Percentiles rank a stretch among this genome's conserved stretches.
Evolutionary conservation across 2,797 vertebrate species (phyloP).

Genomic region (Neoniphon sammara): DNA sequence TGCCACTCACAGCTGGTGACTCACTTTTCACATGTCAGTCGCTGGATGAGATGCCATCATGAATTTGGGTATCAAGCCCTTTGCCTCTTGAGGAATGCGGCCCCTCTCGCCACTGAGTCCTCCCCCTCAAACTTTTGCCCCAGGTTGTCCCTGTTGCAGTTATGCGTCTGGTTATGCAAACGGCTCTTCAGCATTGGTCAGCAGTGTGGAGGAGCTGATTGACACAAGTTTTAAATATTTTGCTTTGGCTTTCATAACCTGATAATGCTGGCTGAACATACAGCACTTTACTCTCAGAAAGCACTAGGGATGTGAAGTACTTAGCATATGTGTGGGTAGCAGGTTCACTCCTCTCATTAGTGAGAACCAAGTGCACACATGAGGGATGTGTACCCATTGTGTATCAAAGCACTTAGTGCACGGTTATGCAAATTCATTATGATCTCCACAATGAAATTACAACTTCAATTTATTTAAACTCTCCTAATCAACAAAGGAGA

Average conservation of each 20-base stretch:
- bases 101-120: slow-evolving; percentile 22
- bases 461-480: slow-evolving; percentile 52
- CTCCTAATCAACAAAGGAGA: slow-evolving; percentile 63
- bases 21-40: slow-evolving; percentile 63
- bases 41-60: slow-evolving; percentile 56
- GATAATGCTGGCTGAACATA: slow-evolving; percentile 13
- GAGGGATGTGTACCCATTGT: slow-evolving; percentile 45
- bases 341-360: slow-evolving; percentile 19
- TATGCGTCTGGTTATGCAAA: slow-evolving; percentile 34
- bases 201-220: slow-evolving; percentile 24
- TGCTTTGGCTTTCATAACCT: slow-evolving; percentile 35
- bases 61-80: slow-evolving; percentile 41
- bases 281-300: no score
- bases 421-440: slow-evolving; percentile 58
- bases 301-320: slow-evolving; percentile 40
- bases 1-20: slow-evolving; percentile 63
- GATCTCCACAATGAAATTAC: slow-evolving; percentile 57
- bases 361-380: slow-evolving; percentile 19
- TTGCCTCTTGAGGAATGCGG: slow-evolving; percentile 27
- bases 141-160: slow-evolving; percentile 40
- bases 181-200: slow-evolving; percentile 6
- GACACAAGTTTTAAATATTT: background rate
- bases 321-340: slow-evolving; percentile 4
- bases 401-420: slow-evolving; percentile 27
- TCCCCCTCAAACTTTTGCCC: slow-evolving; percentile 46